phyloP scores from a whole-genome alignment of 2,888 invertebrate species.

The Amphiduros pacificus region DNA sequence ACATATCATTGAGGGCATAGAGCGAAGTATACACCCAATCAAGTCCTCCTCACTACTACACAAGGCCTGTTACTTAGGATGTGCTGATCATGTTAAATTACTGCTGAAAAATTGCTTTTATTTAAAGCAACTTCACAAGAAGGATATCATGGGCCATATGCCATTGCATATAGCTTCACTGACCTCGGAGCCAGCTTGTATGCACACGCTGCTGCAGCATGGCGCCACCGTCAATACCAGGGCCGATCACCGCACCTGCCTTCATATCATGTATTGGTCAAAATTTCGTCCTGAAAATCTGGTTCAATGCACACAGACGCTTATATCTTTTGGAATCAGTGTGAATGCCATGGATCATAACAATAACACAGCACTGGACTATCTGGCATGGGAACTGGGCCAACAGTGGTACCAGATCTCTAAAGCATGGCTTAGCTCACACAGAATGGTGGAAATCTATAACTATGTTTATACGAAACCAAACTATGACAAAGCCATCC shows the following conservation, averaged over 20 bases:
- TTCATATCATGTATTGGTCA: conserved; percentile 15
- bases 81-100: conserved; percentile 6
- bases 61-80: conserved; percentile 7
- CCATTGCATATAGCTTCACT: conserved; percentile 12
- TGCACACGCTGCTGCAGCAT: conserved; percentile 2
- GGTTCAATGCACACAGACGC: conserved; percentile 7
- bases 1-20: conserved; percentile 9
- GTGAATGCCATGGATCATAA: conserved; percentile 15
- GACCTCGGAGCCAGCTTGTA: conserved; percentile 3
- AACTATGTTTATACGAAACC: conserved; percentile 2
- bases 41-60: conserved; percentile 8
- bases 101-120: background rate
- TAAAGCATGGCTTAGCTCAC: background rate
- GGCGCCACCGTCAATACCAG: conserved; percentile 7
- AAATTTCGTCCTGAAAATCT: conserved; percentile 14
- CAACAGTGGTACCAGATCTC: conserved; percentile 12
- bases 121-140: background rate
- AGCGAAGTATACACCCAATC: conserved; percentile 4
- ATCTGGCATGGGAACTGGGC: conserved; percentile 18
- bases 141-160: conserved; percentile 4
- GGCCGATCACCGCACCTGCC: conserved; percentile 12
- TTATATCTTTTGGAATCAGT: conserved; percentile 6
- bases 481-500: background rate
- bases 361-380: conserved; percentile 18
- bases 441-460: background rate